A percentile compares a stretch with the other conserved stretches of the same genome.
Conservation (phyloP, 2,113 vertebrate species). For the Danio rerio region GRCz12tu NC_133187.1:47249501-47250000, state of each 20-base stretch:
- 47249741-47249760: neutral
- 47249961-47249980: slow-evolving; percentile 8
- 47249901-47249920: neutral
- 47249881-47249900: neutral
- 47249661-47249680: slow-evolving; percentile 60
- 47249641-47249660: slow-evolving; percentile 61
- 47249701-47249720: neutral
- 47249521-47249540: neutral
- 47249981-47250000: neutral
- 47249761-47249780: slow-evolving; percentile 58
- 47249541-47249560: neutral
- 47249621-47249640: slow-evolving; percentile 40
- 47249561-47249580: neutral
- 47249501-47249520: neutral
- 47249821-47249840: slow-evolving; percentile 15
- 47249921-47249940: neutral
- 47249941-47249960: neutral
- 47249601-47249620: slow-evolving; percentile 35
- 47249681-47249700: slow-evolving; percentile 11
- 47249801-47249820: slow-evolving; percentile 54
- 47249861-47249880: slow-evolving; percentile 33
- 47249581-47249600: slow-evolving; percentile 12
- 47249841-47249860: slow-evolving; percentile 43
- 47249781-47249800: slow-evolving; percentile 57
- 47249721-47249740: slow-evolving; percentile 21